phyloP scores from a whole-genome alignment of 2,888 invertebrate genomes.

The Agrochola litura region DNA sequence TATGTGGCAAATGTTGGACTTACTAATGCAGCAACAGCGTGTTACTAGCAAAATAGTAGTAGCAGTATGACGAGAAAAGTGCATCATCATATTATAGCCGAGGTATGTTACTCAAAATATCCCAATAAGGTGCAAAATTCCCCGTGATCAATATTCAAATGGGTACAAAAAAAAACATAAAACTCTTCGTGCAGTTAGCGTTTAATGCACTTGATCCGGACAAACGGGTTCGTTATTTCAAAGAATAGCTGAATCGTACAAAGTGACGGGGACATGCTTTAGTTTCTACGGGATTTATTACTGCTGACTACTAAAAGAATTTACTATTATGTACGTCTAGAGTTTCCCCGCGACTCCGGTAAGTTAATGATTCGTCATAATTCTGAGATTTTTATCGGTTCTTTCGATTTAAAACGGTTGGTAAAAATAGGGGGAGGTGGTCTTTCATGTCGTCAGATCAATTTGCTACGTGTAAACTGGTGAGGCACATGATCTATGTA shows the following conservation, averaged over 20 bases:
- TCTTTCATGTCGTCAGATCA: slow-evolving; percentile 2
- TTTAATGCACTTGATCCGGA: slow-evolving; percentile 67
- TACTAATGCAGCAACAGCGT: neutral
- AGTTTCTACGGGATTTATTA: slow-evolving; percentile 69
- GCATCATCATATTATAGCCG: neutral
- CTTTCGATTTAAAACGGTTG: slow-evolving; percentile 14
- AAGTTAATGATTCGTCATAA: slow-evolving; percentile 54
- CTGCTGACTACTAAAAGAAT: slow-evolving; percentile 66
- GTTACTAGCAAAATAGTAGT: neutral
- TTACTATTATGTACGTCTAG: slow-evolving; percentile 44
- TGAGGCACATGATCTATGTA: neutral
- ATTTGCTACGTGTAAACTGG: neutral
- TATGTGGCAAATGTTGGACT: neutral
- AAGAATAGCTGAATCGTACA: slow-evolving; percentile 68
- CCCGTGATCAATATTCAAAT: slow-evolving; percentile 25
- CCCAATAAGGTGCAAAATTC: neutral
- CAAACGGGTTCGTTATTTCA: slow-evolving; percentile 68
- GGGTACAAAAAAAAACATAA: slow-evolving; percentile 28
- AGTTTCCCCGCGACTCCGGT: slow-evolving; percentile 9
- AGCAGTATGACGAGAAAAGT: too few relatives aligned
- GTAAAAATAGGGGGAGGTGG: neutral
- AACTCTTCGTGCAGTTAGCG: slow-evolving; percentile 39
- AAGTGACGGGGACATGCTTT: slow-evolving; percentile 66
- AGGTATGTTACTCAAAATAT: too few relatives aligned
- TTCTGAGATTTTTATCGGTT: slow-evolving; percentile 23